Conservation (phyloP, 2,113 vertebrate species). For the Syngnathus floridae region DNA sequence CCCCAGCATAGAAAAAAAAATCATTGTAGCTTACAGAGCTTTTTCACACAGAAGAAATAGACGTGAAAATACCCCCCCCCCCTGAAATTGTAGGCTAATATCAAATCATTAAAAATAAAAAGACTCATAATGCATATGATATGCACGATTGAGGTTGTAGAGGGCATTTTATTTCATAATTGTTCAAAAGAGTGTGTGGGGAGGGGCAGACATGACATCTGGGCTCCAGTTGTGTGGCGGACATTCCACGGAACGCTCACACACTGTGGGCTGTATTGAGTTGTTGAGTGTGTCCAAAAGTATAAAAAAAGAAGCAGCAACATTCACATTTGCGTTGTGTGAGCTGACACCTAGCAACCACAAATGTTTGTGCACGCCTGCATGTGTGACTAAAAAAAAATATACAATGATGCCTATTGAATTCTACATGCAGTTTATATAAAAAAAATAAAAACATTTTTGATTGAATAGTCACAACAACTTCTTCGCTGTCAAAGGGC, state of each 20-base stretch:
- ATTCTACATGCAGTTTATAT: conserved; percentile 50
- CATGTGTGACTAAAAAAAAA: conserved; percentile 32
- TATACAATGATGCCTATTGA: conserved; percentile 26
- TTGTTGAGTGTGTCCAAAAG: conserved; percentile 10
- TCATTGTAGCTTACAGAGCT: neutral
- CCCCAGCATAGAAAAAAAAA: neutral
- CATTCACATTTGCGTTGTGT: conserved; percentile 11
- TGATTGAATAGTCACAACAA: neutral
- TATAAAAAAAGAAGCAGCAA: conserved; percentile 7
- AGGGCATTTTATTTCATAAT: conserved; percentile 40
- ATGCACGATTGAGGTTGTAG: conserved; percentile 2
- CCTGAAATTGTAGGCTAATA: too few species aligned
- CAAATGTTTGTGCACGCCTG: conserved; percentile 28
- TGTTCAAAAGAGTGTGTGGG: conserved; percentile 28
- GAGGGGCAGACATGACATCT: conserved; percentile 22
- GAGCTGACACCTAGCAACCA: conserved; percentile 7
- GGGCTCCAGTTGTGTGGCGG: conserved; percentile 11
- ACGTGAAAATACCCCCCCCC: too few species aligned
- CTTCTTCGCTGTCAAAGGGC: neutral
- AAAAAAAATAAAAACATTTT: conserved; percentile 12
- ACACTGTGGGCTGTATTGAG: conserved; percentile 32
- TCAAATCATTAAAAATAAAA: too few species aligned
- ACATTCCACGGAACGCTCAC: conserved; percentile 37
- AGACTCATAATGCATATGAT: neutral
- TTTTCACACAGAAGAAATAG: too few species aligned